Percentiles rank a stretch among this genome's conserved stretches.
Evolutionary conservation across 2,888 invertebrate genomes (phyloP).

Genomic region (Lottia gigantea): DNA sequence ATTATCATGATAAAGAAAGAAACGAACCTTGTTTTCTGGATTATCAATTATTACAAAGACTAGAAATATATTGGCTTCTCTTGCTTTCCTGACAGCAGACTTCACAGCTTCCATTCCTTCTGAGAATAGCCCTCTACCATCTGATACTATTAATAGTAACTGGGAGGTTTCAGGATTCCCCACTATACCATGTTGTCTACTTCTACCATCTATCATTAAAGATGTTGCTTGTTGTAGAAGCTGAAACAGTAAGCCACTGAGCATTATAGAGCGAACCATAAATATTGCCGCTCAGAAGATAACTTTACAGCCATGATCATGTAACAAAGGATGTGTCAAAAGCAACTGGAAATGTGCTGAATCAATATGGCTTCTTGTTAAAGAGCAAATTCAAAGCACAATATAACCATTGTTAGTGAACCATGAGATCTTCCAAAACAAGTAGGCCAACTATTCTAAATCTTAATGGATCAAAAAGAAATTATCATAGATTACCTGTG

Average conservation of each 20-base stretch:
- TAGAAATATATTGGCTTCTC: constrained; percentile 86
- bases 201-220: constrained; percentile 69
- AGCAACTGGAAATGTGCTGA: no score
- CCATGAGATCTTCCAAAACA: no score
- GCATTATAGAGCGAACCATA: no score
- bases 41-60: constrained; percentile 97
- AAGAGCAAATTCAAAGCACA: no score
- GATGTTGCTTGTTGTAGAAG: constrained; percentile 83
- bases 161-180: constrained; percentile 72
- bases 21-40: constrained; percentile 84
- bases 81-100: constrained; percentile 83
- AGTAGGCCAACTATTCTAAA: no score
- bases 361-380: no score
- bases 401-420: no score
- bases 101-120: constrained; percentile 81
- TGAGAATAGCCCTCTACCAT: constrained; percentile 93
- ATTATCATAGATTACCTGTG: constrained; percentile 69
- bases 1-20: background rate
- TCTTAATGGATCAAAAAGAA: no score
- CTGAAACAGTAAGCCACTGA: constrained; percentile 33
- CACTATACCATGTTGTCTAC: constrained; percentile 41
- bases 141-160: constrained; percentile 90
- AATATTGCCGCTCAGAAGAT: no score
- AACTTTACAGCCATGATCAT: no score
- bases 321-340: no score